Conservation (phyloP, 2,113 vertebrate genomes). For the Tenebrosternarchus preto region DNA sequence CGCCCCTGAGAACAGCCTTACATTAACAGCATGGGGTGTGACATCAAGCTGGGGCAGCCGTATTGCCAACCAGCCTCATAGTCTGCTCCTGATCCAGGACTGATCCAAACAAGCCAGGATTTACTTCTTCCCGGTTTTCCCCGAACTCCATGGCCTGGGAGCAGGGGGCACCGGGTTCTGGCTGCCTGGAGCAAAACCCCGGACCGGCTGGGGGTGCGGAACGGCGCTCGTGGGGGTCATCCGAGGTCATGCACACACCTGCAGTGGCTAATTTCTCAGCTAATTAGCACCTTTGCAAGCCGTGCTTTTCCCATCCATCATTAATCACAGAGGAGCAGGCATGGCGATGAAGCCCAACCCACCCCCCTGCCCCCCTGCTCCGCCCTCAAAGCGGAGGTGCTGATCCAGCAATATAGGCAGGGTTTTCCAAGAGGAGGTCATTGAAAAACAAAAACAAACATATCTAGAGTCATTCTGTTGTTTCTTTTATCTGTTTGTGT, state of each 20-base stretch:
- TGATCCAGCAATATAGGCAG: conserved; percentile 2
- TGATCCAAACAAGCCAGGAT: no score
- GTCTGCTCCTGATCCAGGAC: no score
- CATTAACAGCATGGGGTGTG: no score
- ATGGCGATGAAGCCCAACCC: conserved; percentile 56
- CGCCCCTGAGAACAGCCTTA: no score
- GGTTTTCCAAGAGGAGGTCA: conserved; percentile 59
- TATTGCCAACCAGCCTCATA: no score
- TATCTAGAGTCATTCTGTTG: conserved; percentile 49
- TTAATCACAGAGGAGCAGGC: conserved; percentile 53
- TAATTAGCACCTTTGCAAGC: conserved; percentile 32
- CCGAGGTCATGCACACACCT: conserved; percentile 14
- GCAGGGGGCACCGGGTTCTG: no score
- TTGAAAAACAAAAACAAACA: conserved; percentile 59
- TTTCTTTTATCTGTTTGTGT: not conserved
- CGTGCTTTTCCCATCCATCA: not conserved
- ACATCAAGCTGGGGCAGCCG: no score
- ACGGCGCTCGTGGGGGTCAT: no score
- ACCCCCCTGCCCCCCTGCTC: not conserved
- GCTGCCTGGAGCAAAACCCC: not conserved
- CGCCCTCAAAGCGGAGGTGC: not conserved
- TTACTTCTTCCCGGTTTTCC: no score
- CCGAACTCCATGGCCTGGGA: no score
- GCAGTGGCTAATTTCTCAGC: conserved; percentile 27
- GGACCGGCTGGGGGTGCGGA: no score